These are phyloP conservation scores for Gobio occitaniae DNA, from an alignment of 2,797 vertebrate species.

Conservation along the genomic window DNA sequence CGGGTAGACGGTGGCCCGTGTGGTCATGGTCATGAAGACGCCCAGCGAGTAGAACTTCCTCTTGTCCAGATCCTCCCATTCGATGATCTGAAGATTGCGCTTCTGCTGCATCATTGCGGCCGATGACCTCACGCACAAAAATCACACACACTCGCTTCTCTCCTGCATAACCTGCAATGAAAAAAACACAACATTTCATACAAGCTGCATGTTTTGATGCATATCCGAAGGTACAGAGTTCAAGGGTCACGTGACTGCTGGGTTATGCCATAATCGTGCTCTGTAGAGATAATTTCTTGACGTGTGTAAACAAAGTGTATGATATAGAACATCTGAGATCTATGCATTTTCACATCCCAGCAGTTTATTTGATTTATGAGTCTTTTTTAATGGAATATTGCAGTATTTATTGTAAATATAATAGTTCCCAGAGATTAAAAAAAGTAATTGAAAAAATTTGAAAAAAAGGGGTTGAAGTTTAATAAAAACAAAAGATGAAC, in stretches of 20 bases:
- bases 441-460: too few species aligned
- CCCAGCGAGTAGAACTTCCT: slow-evolving; percentile 95
- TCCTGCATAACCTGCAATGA: not conserved
- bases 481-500: too few species aligned
- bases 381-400: too few species aligned
- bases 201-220: not conserved
- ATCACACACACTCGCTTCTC: slow-evolving; percentile 10
- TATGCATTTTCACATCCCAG: not conserved
- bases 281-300: not conserved
- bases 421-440: too few species aligned
- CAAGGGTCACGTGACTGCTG: not conserved
- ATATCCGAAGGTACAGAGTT: not conserved
- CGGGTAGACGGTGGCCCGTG: slow-evolving; percentile 93
- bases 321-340: not conserved
- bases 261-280: not conserved
- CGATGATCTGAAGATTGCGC: slow-evolving; percentile 96
- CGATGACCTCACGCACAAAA: slow-evolving; percentile 31
- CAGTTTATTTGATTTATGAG: too few species aligned
- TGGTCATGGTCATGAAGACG: slow-evolving; percentile 95
- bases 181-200: not conserved
- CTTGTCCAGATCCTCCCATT: slow-evolving; percentile 99
- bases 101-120: slow-evolving; percentile 75
- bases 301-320: not conserved
- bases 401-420: too few species aligned
- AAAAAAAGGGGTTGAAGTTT: too few species aligned